Base-by-base conservation (phyloP, 2,888 invertebrate species). In the Chymomyza amoena region DNA sequence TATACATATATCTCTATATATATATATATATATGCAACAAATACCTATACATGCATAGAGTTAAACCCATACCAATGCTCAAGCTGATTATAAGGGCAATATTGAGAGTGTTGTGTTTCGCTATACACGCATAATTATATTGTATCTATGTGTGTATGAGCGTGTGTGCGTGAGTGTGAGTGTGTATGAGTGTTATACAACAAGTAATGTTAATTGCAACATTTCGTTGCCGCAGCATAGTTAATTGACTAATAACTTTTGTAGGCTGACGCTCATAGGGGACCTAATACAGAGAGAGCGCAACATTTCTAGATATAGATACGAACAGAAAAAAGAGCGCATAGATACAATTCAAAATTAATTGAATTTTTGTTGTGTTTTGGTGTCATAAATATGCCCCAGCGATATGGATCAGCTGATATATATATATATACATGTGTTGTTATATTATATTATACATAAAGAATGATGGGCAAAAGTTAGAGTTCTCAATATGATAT, bases 221-320 rank as follows among this genome's bases (percentile, higher is more conserved):
- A 84, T 87, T 84, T 84, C 70, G 73, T 79, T 77, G 73, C 72
- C 83, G 78, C 54, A 54, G 7, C 13, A 9, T 57, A n/a, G 56
- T 84, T 87, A 84, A 84, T 84, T 84, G 87, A 77, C 85, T 85
- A 82, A 84, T 77, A 80, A 75, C 72, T 70, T 70, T 71, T 66
- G 39, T 61, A 65, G 69, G 56, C 50, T 32, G 2, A 5, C 5
- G 60, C 28, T 32, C 39, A 32, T 36, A 13, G 16, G 36, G 32
- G 28, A 54, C 16, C 54, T 18, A 16, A 50, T 4, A 18, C 45
- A 28, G 9, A 4, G 25, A 39, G 39, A 70, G 63, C 13, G 25
- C 10, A 20, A 54, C n/a, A 54, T 20, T 32, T 7, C 36, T 25
- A 61, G 60, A 61, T 65, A 50, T 20, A 50, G 51, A 66, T 16